Percentiles rank a stretch among this genome's conserved stretches.
Conservation (phyloP, 1,140 invertebrate species). For the Drosophila quadrilineata region DNA sequence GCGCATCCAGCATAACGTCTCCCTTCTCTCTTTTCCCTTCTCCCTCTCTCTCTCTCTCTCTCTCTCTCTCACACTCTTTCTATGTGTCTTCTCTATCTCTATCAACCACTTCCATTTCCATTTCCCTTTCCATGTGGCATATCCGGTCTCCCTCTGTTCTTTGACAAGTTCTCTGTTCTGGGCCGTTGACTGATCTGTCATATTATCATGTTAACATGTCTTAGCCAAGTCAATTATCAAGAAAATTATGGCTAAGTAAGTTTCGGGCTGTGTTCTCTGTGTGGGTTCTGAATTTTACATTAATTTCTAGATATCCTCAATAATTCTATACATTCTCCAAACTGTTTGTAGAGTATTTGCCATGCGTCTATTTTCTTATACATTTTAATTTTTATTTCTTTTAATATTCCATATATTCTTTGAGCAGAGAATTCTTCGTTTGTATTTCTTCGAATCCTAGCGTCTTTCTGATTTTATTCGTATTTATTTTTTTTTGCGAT, state of each 20-base stretch:
- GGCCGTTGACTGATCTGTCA: constrained; percentile 69
- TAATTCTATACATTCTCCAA: too few relatives aligned
- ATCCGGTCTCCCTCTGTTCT: constrained; percentile 40
- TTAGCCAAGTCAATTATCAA: constrained; percentile 70
- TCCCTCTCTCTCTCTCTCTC: constrained; percentile 11
- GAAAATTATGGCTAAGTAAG: constrained; percentile 35
- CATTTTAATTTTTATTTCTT: too few relatives aligned
- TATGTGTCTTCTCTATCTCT: too few relatives aligned
- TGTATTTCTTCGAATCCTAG: too few relatives aligned
- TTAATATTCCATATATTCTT: too few relatives aligned
- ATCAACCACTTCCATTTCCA: not conserved
- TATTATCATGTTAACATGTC: constrained; percentile 74
- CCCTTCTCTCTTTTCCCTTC: not conserved
- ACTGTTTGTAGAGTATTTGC: too few relatives aligned
- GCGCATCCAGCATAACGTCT: constrained; percentile 18
- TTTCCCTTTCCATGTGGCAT: constrained; percentile 8
- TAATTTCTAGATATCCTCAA: too few relatives aligned
- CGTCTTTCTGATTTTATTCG: too few relatives aligned
- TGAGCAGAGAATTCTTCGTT: too few relatives aligned
- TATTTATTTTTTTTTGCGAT: too few relatives aligned
- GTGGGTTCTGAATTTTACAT: too few relatives aligned
- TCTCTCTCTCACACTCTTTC: not conserved
- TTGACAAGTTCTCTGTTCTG: constrained; percentile 66
- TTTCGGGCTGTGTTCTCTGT: constrained; percentile 32
- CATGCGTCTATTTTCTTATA: too few relatives aligned